These are phyloP conservation scores for Biston stratarius DNA, from an alignment of 2,888 invertebrate species.

Conservation along the genomic window DNA sequence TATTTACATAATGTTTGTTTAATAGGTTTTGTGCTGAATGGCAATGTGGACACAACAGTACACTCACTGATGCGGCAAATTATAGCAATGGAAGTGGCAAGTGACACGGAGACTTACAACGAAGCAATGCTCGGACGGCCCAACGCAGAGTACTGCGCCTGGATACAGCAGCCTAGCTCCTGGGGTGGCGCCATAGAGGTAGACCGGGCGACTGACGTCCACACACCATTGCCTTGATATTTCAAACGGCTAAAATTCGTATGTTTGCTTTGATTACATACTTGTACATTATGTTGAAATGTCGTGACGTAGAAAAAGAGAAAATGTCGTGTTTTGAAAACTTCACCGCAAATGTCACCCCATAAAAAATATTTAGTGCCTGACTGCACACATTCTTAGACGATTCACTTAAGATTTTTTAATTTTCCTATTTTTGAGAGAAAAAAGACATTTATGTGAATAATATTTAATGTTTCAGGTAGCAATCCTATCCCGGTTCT, in stretches of 20 bases:
- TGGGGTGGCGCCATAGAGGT: conserved; percentile 99
- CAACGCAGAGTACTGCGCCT: conserved; percentile 94
- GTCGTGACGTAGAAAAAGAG: too few species aligned
- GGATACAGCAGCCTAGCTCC: conserved; percentile 95
- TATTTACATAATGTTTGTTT: background rate
- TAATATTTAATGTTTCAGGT: conserved; percentile 75
- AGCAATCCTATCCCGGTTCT: conserved; percentile 94
- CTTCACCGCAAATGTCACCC: too few species aligned
- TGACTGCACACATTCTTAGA: too few species aligned
- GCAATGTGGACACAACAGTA: conserved; percentile 91
- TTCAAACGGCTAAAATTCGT: too few species aligned
- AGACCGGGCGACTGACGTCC: conserved; percentile 6
- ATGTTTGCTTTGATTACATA: too few species aligned
- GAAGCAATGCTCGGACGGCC: conserved; percentile 95
- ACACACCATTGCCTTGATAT: background rate
- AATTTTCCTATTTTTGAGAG: too few species aligned
- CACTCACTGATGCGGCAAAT: conserved; percentile 93
- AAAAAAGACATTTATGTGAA: too few species aligned
- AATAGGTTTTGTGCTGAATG: conserved; percentile 89
- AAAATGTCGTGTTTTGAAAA: too few species aligned
- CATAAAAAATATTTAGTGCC: too few species aligned
- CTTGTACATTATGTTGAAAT: too few species aligned
- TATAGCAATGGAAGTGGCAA: conserved; percentile 93
- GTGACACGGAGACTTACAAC: conserved; percentile 91
- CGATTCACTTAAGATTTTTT: too few species aligned